Base-by-base conservation (phyloP, 2,888 invertebrate species). In the Tromatobia lineatoria region DNA sequence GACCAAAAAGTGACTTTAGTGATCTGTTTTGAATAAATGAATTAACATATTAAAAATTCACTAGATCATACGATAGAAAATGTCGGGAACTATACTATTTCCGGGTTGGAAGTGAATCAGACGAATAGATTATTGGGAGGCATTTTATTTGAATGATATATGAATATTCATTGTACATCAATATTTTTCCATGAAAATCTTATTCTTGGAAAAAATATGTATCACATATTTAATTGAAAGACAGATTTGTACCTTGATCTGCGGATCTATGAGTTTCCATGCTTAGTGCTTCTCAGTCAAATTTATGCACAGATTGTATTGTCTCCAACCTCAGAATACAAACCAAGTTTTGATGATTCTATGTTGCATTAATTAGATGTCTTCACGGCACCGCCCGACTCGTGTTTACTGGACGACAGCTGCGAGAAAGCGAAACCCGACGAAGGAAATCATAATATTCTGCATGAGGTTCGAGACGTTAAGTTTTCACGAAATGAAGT, bases 321-420 rank as follows among this genome's bases (percentile, higher is more conserved):
- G 25, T n/a, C 3, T 11, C 61, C 8, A 38, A 74, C 45, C 11
- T 25, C 0, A 2, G 25, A 25, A 29, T 29, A 25, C 13, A 15
- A 25, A 15, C 10, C 25, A 25, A 6, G 4, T 59, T 13, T 45
- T 6, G 54, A 54, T 0, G 20, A 25, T 25, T 61, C 70, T 2
- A 67, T 47, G 10, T n/a, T 50, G n/a, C 8, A 15, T 50, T 2
- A 0, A 45, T 23, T 18, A 76, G 70, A 10, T 45, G 38, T 23
- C 34, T 20, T 42, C 25, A 52, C 74, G 69, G 66, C 66, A 76
- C 57, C 10, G 2, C n/a, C 45, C 0, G 78, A 67, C 34, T 59
- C 73, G 15, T 78, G 82, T 42, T 50, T 50, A 59, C n/a, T 77
- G 45, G 82, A 82, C 38, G 57, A 59, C 42, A 74, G 67, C 42